Evolutionary conservation across 1,140 invertebrate genomes (phyloP).

Genomic region (Galleria mellonella): DNA sequence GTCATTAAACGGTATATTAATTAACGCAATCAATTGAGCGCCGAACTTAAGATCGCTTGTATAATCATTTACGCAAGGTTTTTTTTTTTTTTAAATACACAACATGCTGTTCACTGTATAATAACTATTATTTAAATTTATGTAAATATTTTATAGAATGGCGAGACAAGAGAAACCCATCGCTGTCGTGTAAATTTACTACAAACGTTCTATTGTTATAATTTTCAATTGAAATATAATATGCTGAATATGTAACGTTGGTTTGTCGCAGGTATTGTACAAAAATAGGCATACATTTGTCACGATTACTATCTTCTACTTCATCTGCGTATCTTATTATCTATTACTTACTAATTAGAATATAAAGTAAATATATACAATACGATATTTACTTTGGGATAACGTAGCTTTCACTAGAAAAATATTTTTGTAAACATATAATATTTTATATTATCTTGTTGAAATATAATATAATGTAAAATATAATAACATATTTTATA

Average conservation of each 20-base stretch:
- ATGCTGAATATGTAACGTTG: not conserved
- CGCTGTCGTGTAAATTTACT: not conserved
- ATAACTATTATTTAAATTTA: constrained; percentile 17
- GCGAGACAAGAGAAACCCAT: not conserved
- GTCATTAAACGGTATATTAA: not conserved
- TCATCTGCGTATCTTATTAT: too few species aligned
- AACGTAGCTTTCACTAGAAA: too few species aligned
- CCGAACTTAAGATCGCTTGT: constrained; percentile 4
- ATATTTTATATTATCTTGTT: too few species aligned
- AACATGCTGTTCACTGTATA: constrained; percentile 5
- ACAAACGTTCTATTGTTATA: not conserved
- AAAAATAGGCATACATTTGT: too few species aligned
- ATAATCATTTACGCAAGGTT: constrained; percentile 11
- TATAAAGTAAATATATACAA: too few species aligned
- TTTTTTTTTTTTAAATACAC: constrained; percentile 5
- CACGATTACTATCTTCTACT: too few species aligned
- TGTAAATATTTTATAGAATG: constrained; percentile 13
- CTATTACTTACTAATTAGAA: too few species aligned
- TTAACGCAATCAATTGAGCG: constrained; percentile 1
- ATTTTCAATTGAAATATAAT: not conserved
- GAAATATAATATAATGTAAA: too few species aligned
- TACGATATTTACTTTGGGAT: too few species aligned
- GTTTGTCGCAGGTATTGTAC: too few species aligned
- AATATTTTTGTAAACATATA: too few species aligned
- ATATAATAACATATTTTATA: too few species aligned